Percentiles rank a stretch among this genome's conserved stretches.
Conservation (phyloP, 1,140 invertebrate genomes). For the Calephelis nemesis region DNA sequence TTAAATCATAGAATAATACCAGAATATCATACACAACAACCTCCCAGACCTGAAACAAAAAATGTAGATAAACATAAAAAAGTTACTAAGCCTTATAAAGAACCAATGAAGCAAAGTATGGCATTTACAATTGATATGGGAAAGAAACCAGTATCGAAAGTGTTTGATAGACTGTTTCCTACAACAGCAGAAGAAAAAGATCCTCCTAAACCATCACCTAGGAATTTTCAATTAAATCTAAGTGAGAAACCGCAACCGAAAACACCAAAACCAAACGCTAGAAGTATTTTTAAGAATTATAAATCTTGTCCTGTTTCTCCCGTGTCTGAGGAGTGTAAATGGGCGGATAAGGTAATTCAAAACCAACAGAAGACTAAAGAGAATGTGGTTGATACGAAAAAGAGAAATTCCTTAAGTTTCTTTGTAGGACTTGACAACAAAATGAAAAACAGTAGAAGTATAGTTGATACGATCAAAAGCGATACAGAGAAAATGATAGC, state of each 20-base stretch:
- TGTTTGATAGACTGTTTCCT: slow-evolving; percentile 73
- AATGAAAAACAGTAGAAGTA: slow-evolving; percentile 80
- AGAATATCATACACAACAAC: slow-evolving; percentile 59
- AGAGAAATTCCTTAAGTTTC: slow-evolving; percentile 79
- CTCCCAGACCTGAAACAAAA: slow-evolving; percentile 35
- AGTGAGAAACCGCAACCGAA: slow-evolving; percentile 61
- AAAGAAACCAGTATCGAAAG: slow-evolving; percentile 65
- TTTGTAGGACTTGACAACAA: slow-evolving; percentile 79
- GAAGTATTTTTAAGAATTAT: slow-evolving; percentile 83
- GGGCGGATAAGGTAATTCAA: slow-evolving; percentile 75
- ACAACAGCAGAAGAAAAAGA: slow-evolving; percentile 46
- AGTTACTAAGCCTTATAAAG: slow-evolving; percentile 47
- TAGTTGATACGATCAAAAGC: slow-evolving; percentile 81
- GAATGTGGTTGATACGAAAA: slow-evolving; percentile 54
- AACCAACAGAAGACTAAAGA: slow-evolving; percentile 40
- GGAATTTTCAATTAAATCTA: slow-evolving; percentile 71
- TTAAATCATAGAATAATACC: slow-evolving; percentile 68
- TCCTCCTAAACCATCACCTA: slow-evolving; percentile 50
- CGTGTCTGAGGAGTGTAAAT: slow-evolving; percentile 84
- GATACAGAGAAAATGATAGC: slow-evolving; percentile 83
- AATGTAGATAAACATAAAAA: slow-evolving; percentile 35
- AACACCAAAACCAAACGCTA: slow-evolving; percentile 67
- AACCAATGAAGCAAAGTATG: slow-evolving; percentile 49
- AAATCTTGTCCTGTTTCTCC: slow-evolving; percentile 85
- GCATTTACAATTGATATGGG: slow-evolving; percentile 68